phyloP scores from a whole-genome alignment of 2,888 invertebrate species.

The Himalopsyche kuldschensis region DNA sequence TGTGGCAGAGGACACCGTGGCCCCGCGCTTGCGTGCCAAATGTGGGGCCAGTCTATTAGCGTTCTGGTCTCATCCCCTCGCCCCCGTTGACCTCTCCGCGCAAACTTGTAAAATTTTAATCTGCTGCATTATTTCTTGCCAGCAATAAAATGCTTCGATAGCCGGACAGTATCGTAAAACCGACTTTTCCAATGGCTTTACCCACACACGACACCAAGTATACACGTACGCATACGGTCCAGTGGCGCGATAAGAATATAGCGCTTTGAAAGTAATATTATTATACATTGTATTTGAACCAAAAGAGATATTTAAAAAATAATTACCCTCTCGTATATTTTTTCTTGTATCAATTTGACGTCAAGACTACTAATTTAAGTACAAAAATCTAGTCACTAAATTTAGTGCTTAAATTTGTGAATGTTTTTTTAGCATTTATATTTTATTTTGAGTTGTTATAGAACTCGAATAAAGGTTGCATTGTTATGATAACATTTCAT shows the following conservation, averaged over 20 bases:
- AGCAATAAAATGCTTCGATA: conserved; percentile 39
- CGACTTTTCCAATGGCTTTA: conserved; percentile 8
- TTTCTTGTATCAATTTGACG: no score
- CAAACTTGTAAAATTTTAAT: conserved; percentile 38
- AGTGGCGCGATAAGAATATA: neutral
- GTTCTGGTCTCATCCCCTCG: neutral
- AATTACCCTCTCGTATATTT: no score
- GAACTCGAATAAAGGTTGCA: no score
- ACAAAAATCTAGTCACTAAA: no score
- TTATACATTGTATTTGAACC: no score
- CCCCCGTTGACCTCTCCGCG: neutral
- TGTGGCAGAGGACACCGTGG: neutral
- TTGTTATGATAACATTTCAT: no score
- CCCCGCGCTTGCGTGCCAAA: neutral
- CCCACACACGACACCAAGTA: conserved; percentile 3
- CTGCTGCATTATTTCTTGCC: conserved; percentile 37
- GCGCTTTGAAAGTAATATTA: no score
- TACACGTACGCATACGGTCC: neutral
- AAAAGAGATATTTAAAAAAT: no score
- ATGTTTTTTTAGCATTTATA: no score
- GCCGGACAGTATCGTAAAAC: conserved; percentile 35
- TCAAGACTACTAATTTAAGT: no score
- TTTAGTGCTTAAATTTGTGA: no score
- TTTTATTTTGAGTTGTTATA: no score
- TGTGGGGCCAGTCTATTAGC: neutral